Evolutionary conservation across 2,797 vertebrate species (phyloP), one percentile per base, ranked within the genome.

Genomic region (Pyrrhura leucotis): DNA sequence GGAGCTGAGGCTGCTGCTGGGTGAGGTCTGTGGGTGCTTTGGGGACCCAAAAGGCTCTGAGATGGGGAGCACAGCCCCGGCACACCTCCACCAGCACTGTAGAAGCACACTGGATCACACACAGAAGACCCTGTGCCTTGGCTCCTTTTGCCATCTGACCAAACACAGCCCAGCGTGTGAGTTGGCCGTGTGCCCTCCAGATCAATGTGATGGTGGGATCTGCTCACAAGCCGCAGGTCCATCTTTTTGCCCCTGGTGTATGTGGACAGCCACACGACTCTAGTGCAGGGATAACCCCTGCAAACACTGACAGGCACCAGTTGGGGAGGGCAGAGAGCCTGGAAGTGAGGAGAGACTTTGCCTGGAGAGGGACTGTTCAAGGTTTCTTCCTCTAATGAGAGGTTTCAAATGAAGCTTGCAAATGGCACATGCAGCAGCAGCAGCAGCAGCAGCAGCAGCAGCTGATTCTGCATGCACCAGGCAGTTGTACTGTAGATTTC

Each of bases 151-250:
- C 28, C 31, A 3, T 8, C 68, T 26, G 50, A 4, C 12, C 2
- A 11, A 58, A 11, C 6, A 6, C 56, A 69, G 65, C 54, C 25
- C 14, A 1, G 10, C 23, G 2, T 5, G 2, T 21, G 2, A 18
- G 82, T 62, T 5, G 2, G 37, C 48, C 26, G 10, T 1, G 6
- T 18, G 62, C 58, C 26, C 82, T 35, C 63, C 37, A 13, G 10
- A 23, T 1, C n/a, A 5, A 3, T 0, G 11, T 20, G 12, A 3
- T 2, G 7, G 4, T 51, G 33, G 28, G 15, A 44, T 19, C 23
- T 72, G n/a, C 58, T 37, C 58, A 15, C 4, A 7, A 76, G 33
- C 17, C 31, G 21, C 1, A 2, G 14, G 21, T 33, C 26, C 40
- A 6, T 3, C 3, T 50, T n/a, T 31, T 28, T 23, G 40, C n/a